Conservation (phyloP, 2,113 vertebrate species). For the Dasyprocta punctata region DNA sequence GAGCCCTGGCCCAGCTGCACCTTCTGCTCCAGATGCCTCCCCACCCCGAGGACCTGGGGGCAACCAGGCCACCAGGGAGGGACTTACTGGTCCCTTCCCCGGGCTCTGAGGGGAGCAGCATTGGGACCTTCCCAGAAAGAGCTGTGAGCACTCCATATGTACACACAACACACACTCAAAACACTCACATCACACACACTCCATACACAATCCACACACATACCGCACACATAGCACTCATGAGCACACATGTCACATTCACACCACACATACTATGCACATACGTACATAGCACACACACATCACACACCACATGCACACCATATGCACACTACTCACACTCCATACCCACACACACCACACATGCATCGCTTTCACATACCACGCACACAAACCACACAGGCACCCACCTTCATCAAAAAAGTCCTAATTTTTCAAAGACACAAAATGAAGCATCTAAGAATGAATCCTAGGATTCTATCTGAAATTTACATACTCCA, state of each 20-base stretch:
- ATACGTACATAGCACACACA: neutral
- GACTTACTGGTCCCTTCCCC: accelerated
- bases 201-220: neutral
- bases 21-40: neutral
- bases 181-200: neutral
- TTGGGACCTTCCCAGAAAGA: neutral
- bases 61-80: too few species aligned
- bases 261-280: neutral
- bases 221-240: neutral
- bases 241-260: neutral
- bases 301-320: neutral
- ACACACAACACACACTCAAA: neutral
- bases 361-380: too few species aligned
- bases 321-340: neutral
- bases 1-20: neutral
- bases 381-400: neutral
- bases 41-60: neutral
- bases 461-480: neutral
- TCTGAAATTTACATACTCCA: neutral
- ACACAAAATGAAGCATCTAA: neutral
- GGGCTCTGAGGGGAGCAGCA: neutral
- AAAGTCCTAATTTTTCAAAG: neutral
- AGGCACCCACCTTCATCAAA: neutral
- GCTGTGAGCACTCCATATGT: neutral
- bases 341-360: too few species aligned